Percentiles rank a stretch among this genome's conserved stretches.
phyloP scores from a whole-genome alignment of 2,888 invertebrate species.

The Holacanthella duospinosa region DNA sequence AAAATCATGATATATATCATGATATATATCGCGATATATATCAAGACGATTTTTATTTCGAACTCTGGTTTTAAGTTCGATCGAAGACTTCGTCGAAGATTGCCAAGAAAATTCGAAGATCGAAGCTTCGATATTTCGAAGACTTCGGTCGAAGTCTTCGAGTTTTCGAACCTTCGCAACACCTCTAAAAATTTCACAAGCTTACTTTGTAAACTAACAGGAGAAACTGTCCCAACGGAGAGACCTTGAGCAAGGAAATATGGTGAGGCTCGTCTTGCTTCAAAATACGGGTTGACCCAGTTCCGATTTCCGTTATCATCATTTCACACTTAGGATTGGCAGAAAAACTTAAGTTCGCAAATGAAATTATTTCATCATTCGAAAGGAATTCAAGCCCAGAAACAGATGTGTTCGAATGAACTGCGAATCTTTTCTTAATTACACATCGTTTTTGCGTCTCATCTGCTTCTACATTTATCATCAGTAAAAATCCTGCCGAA shows the following conservation, averaged over 20 bases:
- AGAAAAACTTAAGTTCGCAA: conserved; percentile 33
- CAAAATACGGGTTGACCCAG: conserved; percentile 25
- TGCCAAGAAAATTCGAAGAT: too few species aligned
- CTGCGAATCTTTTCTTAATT: conserved; percentile 21
- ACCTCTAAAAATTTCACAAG: too few species aligned
- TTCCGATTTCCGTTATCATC: conserved; percentile 24
- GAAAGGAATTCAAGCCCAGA: conserved; percentile 32
- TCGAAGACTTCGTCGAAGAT: too few species aligned
- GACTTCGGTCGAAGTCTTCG: too few species aligned
- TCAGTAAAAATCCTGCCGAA: conserved; percentile 24
- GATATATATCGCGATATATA: too few species aligned
- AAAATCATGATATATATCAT: too few species aligned
- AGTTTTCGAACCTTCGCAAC: too few species aligned
- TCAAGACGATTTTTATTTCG: too few species aligned
- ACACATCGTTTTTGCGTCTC: neutral
- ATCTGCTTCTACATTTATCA: conserved; percentile 18
- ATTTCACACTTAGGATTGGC: conserved; percentile 36
- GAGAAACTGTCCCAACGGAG: conserved; percentile 28
- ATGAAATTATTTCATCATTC: conserved; percentile 26
- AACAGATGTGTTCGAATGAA: conserved; percentile 31
- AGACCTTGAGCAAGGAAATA: conserved; percentile 27
- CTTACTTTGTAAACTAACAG: conserved; percentile 31
- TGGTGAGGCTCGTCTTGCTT: conserved; percentile 35
- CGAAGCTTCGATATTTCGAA: too few species aligned
- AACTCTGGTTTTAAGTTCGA: too few species aligned